Base-by-base conservation (phyloP, 2,888 invertebrate genomes). In the Lasioglossum marginatum region DNA sequence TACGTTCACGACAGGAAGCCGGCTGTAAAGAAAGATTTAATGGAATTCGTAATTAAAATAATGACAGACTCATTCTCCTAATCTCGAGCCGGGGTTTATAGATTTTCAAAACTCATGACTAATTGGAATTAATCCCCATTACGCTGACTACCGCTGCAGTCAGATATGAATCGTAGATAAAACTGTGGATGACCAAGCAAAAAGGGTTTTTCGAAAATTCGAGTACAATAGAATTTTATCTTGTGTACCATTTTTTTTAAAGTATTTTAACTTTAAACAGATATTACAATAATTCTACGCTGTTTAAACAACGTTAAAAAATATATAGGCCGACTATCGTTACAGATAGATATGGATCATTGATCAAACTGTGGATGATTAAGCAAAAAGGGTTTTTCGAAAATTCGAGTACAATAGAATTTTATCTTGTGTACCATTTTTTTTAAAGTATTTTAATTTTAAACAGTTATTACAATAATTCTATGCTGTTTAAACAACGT, bases 41-140 rank as follows among this genome's bases (percentile, higher is more conserved):
- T 68, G 37, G n/a, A 37, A 68, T 23, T 68, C 68, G n/a, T 68
- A 68, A 68, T 68, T 37, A 37, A 40, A 68, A n/a, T 68, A 68
- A 68, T 68, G n/a, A 37, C n/a, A 12, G 23, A 12, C 34, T n/a
- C 23, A 0, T 34, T 34, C 66, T 2, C 19, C 34, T 66, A 34
- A 66, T 66, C 34, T 66, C 34, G 66, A 34, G 31, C 19, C 2
- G 8, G 4, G 8, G 10, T 16, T 31, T 23, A 19, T 8, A 34
- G 19, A 66, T 66, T 19, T 66, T 34, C 3, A 23, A 31, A 10
- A 34, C 16, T 16, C 27, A 63, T 31, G 3, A 52, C 23, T 52
- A 3, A 52, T 52, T n/a, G 10, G n/a, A 63, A 16, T 31, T 63
- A 63, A 63, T 16, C 2, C 60, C 16, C 27, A 10, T 14, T 5